Conservation (phyloP, 2,888 invertebrate species). For the Cephus pulcher region DNA sequence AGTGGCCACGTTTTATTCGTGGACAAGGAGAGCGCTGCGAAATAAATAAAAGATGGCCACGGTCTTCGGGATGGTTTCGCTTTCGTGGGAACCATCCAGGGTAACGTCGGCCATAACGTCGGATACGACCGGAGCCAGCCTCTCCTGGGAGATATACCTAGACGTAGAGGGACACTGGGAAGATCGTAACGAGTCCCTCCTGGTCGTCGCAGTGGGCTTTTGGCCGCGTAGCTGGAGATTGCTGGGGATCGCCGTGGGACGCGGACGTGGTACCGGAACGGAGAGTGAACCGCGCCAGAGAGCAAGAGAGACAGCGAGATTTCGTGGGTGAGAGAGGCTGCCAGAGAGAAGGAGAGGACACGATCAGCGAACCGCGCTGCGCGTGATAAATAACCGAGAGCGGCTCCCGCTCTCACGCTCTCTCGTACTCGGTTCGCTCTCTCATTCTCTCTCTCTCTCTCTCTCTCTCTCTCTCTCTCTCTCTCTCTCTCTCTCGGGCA, state of each 20-base stretch:
- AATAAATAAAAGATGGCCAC: constrained; percentile 6
- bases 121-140: constrained; percentile 17
- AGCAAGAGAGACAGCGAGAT: constrained; percentile 11
- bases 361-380: constrained; percentile 46
- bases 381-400: constrained; percentile 52
- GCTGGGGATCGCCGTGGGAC: constrained; percentile 29
- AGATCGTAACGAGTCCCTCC: constrained; percentile 46
- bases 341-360: constrained; percentile 28
- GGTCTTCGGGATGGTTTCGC: constrained; percentile 9
- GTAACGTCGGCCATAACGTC: not conserved
- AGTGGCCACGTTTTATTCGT: not conserved
- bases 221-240: constrained; percentile 25
- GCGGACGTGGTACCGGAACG: constrained; percentile 21
- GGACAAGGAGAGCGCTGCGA: not conserved
- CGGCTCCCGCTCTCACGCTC: constrained; percentile 30
- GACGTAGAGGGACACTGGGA: constrained; percentile 32
- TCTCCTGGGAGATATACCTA: constrained; percentile 18
- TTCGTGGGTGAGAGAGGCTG: constrained; percentile 13
- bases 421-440: constrained; percentile 23
- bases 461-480: constrained; percentile 11
- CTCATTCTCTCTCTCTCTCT: constrained; percentile 13
- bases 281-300: not conserved
- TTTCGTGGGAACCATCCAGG: not conserved
- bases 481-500: constrained; percentile 9
- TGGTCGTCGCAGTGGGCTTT: constrained; percentile 36